Conservation (phyloP, 1,140 invertebrate genomes). For the Pteromalus puparum region DNA sequence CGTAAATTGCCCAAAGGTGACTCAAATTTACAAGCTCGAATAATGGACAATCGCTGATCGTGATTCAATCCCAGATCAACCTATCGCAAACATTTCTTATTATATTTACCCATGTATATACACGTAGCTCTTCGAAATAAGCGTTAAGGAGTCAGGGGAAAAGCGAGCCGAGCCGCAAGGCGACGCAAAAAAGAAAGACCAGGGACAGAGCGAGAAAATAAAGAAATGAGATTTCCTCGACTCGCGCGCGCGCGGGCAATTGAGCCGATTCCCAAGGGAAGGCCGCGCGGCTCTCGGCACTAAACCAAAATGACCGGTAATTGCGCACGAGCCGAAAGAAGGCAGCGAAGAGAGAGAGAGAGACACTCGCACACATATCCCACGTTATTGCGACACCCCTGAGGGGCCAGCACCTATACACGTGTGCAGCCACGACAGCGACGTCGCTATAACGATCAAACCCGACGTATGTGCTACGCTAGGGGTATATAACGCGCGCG, state of each 20-base stretch:
- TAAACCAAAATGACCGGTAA: conserved; percentile 64
- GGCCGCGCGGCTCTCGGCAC: conserved; percentile 37
- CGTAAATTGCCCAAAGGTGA: conserved; percentile 27
- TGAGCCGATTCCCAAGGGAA: conserved; percentile 52
- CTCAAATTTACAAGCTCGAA: background rate
- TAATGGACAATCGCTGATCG: background rate
- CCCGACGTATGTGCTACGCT: background rate
- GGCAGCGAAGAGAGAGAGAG: conserved; percentile 54
- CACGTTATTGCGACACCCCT: background rate
- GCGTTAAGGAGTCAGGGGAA: background rate
- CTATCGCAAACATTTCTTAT: too few species aligned
- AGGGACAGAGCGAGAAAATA: conserved; percentile 9
- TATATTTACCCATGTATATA: too few species aligned
- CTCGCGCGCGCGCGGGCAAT: conserved; percentile 4
- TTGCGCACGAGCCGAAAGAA: conserved; percentile 57
- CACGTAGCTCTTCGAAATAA: background rate
- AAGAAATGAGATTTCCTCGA: conserved; percentile 35
- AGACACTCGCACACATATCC: background rate
- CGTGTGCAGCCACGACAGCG: background rate
- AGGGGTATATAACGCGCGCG: background rate
- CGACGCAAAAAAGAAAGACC: conserved; percentile 8
- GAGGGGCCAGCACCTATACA: background rate
- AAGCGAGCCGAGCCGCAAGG: background rate
- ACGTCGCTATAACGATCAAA: conserved; percentile 16
- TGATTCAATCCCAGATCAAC: background rate